Conservation (phyloP, 1,140 invertebrate genomes). For the Trialeurodes vaporariorum region DNA sequence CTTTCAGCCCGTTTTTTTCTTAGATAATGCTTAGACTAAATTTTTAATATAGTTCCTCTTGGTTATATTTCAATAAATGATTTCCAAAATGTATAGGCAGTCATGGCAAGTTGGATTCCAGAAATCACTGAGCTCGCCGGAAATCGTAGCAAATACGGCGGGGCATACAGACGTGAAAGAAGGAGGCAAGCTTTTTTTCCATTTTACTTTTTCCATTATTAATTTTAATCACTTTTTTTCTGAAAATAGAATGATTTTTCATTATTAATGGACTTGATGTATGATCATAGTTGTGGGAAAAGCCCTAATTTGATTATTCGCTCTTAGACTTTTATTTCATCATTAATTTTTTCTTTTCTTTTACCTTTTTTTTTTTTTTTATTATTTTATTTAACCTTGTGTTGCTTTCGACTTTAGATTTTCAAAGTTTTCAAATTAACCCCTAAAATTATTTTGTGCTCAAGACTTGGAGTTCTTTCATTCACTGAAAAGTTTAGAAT, state of each 20-base stretch:
- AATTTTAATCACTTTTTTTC: conserved; percentile 6
- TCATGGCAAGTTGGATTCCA: conserved; percentile 98
- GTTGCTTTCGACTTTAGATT: not conserved
- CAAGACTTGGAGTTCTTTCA: not conserved
- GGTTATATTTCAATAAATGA: not conserved
- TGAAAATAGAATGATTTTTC: conserved; percentile 13
- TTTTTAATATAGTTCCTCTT: not conserved
- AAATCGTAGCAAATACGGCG: conserved; percentile 95
- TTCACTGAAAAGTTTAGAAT: not conserved
- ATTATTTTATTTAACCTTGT: not conserved
- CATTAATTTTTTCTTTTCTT: not conserved
- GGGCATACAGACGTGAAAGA: conserved; percentile 94
- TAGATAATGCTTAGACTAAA: no score
- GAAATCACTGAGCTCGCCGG: conserved; percentile 97
- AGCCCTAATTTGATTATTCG: not conserved
- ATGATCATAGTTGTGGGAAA: not conserved
- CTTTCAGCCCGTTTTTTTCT: no score
- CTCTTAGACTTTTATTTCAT: not conserved
- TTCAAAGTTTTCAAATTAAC: not conserved
- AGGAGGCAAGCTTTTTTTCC: conserved; percentile 62
- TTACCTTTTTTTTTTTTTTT: not conserved
- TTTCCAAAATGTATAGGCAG: conserved; percentile 47
- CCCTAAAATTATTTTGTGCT: not conserved
- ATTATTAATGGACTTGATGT: not conserved
- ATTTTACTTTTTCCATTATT: conserved; percentile 7